Conservation (phyloP, 2,113 vertebrate genomes). For the Tachuris rubrigastra region DNA sequence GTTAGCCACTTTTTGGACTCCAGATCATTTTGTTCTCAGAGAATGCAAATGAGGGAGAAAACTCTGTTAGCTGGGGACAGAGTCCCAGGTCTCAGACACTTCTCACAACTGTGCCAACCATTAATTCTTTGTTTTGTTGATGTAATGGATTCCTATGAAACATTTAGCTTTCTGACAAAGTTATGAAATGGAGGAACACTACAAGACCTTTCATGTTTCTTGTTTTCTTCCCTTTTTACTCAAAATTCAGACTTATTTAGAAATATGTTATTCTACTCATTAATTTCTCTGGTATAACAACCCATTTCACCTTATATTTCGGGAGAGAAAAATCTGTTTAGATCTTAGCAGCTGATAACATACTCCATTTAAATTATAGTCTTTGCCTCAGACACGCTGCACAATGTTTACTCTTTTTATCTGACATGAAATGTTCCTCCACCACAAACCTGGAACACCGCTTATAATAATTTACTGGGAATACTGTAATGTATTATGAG, state of each 20-base stretch:
- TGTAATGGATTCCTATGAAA: constrained; percentile 61
- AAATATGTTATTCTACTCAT: not conserved
- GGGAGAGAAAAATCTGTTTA: not conserved
- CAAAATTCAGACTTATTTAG: constrained; percentile 3
- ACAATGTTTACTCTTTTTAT: constrained; percentile 22
- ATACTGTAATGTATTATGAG: constrained; percentile 64
- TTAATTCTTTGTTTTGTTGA: constrained; percentile 61
- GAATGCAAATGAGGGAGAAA: constrained; percentile 65
- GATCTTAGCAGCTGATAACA: constrained; percentile 36
- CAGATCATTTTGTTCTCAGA: constrained; percentile 69
- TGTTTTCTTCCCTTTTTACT: constrained; percentile 34
- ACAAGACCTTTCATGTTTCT: constrained; percentile 9
- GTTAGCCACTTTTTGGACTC: constrained; percentile 79
- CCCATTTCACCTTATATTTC: not conserved
- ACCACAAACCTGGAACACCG: constrained; percentile 40
- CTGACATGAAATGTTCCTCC: constrained; percentile 16
- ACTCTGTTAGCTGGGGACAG: constrained; percentile 67
- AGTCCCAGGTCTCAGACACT: constrained; percentile 49
- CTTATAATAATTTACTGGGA: constrained; percentile 70
- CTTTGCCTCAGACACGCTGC: constrained; percentile 29
- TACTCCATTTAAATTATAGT: constrained; percentile 39
- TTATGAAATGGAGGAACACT: constrained; percentile 63
- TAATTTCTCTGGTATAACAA: constrained; percentile 21
- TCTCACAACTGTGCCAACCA: constrained; percentile 52
- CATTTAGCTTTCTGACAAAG: constrained; percentile 67